Base-by-base conservation (phyloP, 2,888 invertebrate genomes). In the Neoitamus cyanurus region DNA sequence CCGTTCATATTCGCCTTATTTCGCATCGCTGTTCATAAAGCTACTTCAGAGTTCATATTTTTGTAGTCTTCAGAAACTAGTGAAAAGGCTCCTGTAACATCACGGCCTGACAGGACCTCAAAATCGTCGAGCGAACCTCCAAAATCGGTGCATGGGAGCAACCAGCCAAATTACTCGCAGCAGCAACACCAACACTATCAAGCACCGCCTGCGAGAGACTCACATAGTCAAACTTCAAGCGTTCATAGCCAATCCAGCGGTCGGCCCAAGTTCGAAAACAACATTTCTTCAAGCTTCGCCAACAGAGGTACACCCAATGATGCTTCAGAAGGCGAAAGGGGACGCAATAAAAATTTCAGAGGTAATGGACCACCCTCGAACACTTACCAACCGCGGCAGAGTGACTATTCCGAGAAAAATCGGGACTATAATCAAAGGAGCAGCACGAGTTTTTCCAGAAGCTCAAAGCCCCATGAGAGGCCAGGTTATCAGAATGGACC, bases 201-300 rank as follows among this genome's bases (percentile, higher is more conserved):
- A 7, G 84, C 15, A 15, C 73, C 72, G 84, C 72, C 69, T 77
- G 46, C 46, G 84, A 37, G 46, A 83, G 80, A 70, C 1, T 13
- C 42, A n/a, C 42, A 82, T n/a, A n/a, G n/a, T 68, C 70, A 73
- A 31, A 68, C 46, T 72, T 48, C 15, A 30, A 73, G 58, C 75
- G 82, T 84, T 85, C 84, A 77, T 42, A 42, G 68, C 6, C 83
- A 86, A 73, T 11, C 82, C n/a, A 85, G 70, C 69, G 70, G 34
- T 30, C 88, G 88, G 15, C 88, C 89, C 0, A 89, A 89, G 73
- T 91, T 91, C 83, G 91, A 91, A 86, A 91, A 91, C 84, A 91
- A 91, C 87, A 89, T 91, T 46, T 91, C 91, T 0, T 90, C 90
- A 42, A 91, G 91, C 75, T 91, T 91, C 88, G 88, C 87, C 28